These are phyloP conservation scores for Etheostoma perlongum DNA, from an alignment of 2,797 vertebrate genomes.

Conservation along the genomic window DNA sequence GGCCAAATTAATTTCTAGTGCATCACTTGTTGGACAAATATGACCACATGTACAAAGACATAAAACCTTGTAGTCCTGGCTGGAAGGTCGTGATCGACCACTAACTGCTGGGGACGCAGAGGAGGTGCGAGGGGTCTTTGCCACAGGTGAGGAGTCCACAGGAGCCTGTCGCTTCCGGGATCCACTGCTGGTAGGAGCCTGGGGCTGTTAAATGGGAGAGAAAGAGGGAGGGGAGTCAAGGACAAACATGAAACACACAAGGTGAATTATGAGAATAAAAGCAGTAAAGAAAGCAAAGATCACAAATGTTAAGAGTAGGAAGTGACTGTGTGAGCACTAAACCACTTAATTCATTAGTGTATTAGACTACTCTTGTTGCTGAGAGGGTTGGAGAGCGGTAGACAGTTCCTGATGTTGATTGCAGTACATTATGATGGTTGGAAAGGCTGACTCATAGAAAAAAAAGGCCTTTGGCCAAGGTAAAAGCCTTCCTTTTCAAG, in stretches of 20 bases:
- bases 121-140: slow-evolving; percentile 68
- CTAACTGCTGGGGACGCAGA: slow-evolving; percentile 47
- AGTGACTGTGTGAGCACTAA: slow-evolving; percentile 28
- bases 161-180: slow-evolving; percentile 68
- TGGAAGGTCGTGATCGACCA: slow-evolving; percentile 24
- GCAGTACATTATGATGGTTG: slow-evolving; percentile 53
- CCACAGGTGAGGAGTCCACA: slow-evolving; percentile 37
- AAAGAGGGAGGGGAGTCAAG: background rate
- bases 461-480: slow-evolving; percentile 27
- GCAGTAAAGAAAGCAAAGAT: background rate
- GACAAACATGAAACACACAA: background rate
- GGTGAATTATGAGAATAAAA: background rate
- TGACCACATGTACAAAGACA: background rate
- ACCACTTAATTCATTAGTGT: slow-evolving; percentile 58
- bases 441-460: slow-evolving; percentile 63
- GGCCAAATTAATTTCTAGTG: background rate
- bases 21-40: background rate
- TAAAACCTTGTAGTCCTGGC: slow-evolving; percentile 70
- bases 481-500: slow-evolving; percentile 55
- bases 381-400: slow-evolving; percentile 26
- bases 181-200: slow-evolving; percentile 49
- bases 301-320: slow-evolving; percentile 17
- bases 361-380: slow-evolving; percentile 39
- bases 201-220: slow-evolving; percentile 60
- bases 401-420: slow-evolving; percentile 38